A percentile compares a stretch with the other conserved stretches of the same genome.
These are phyloP conservation scores for Schizopygopsis pylzovi DNA, from an alignment of 2,797 vertebrate species.

Conservation along the genomic window DNA sequence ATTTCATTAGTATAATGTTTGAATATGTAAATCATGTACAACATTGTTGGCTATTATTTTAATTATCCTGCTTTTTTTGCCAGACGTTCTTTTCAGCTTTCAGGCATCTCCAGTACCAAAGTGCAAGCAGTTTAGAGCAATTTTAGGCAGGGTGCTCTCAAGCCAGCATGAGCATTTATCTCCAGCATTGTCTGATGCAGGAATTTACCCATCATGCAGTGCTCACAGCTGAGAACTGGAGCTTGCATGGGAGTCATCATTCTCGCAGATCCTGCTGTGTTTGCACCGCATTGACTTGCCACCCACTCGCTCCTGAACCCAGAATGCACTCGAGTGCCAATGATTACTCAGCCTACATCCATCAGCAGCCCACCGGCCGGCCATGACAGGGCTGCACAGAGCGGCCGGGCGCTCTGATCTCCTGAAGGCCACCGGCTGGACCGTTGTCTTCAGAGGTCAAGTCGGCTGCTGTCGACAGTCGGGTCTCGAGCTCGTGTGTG, in stretches of 20 bases:
- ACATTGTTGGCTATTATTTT: neutral
- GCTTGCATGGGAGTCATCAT: constrained; percentile 3
- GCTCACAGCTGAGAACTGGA: constrained; percentile 5
- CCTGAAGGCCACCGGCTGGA: neutral
- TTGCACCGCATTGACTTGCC: constrained; percentile 19
- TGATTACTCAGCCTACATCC: constrained; percentile 33
- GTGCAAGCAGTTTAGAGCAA: neutral
- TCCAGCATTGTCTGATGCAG: neutral
- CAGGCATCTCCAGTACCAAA: neutral
- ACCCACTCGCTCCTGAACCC: constrained; percentile 47
- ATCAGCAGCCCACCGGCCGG: neutral
- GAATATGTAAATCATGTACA: neutral
- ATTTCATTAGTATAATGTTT: neutral
- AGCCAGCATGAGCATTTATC: neutral
- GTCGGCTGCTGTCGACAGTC: neutral
- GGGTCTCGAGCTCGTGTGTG: constrained; percentile 26
- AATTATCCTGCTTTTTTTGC: neutral
- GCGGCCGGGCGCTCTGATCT: neutral
- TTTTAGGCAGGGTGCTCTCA: neutral
- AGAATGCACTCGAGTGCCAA: constrained; percentile 12
- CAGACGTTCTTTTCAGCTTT: neutral
- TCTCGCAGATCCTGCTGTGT: constrained; percentile 29
- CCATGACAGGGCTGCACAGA: neutral
- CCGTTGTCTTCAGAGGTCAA: neutral
- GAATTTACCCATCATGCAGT: constrained; percentile 27